Percentiles rank a stretch among this genome's conserved stretches.
phyloP scores from a whole-genome alignment of 1,140 invertebrate species.

The Araneus ventricosus region DNA sequence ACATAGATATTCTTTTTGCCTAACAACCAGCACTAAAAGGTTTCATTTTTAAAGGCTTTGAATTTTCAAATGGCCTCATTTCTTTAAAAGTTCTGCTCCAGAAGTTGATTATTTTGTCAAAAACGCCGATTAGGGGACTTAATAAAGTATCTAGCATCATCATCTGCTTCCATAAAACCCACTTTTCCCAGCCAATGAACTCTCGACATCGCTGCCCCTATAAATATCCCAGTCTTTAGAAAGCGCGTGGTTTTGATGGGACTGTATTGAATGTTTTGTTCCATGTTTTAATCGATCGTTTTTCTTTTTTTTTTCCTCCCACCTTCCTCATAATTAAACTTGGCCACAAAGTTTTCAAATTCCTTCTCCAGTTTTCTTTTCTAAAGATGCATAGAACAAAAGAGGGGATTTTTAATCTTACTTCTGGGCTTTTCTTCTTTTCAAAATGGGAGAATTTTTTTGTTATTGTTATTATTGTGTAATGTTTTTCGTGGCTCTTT shows the following conservation, averaged over 20 bases:
- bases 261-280: slow-evolving; percentile 59
- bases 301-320: not conserved
- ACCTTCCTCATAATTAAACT: slow-evolving; percentile 33
- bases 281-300: not conserved
- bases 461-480: not conserved
- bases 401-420: not conserved
- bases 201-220: not conserved
- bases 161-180: not conserved
- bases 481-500: not conserved
- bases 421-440: not conserved
- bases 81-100: too few species aligned
- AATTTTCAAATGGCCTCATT: not conserved
- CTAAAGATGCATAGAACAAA: not conserved
- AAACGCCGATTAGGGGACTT: too few species aligned
- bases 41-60: not conserved
- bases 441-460: not conserved
- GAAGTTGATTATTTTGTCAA: too few species aligned
- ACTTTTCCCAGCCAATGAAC: not conserved
- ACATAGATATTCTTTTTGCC: too few species aligned
- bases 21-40: not conserved
- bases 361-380: not conserved
- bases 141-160: not conserved
- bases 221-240: slow-evolving; percentile 15
- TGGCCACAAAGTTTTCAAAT: not conserved
- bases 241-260: slow-evolving; percentile 39